Conservation (phyloP, 2,888 invertebrate species). For the Orgyia antiqua region DNA sequence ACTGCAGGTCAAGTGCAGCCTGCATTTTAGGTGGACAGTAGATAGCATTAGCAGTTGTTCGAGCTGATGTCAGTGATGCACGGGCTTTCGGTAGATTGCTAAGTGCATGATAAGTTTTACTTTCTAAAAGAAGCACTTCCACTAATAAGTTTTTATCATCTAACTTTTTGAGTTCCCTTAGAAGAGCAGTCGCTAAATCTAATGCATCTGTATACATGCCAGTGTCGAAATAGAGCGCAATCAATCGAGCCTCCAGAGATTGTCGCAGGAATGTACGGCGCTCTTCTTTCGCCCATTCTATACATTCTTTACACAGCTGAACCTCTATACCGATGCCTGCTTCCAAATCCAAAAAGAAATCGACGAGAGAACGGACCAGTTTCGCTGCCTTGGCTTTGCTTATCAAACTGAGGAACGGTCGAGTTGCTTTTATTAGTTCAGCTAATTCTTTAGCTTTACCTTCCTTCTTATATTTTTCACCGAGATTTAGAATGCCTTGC, state of each 20-base stretch:
- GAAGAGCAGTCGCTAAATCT: constrained; percentile 88
- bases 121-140: constrained; percentile 98
- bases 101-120: constrained; percentile 98
- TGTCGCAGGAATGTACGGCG: constrained; percentile 97
- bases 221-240: constrained; percentile 96
- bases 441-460: constrained; percentile 95
- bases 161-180: constrained; percentile 97
- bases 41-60: constrained; percentile 99
- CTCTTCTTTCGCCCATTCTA: constrained; percentile 99
- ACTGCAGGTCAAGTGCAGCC: constrained; percentile 97
- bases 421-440: constrained; percentile 94
- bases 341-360: constrained; percentile 97
- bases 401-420: constrained; percentile 95
- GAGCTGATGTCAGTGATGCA: constrained; percentile 97
- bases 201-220: constrained; percentile 93
- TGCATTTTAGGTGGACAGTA: constrained; percentile 99
- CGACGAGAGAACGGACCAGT: constrained; percentile 96
- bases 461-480: constrained; percentile 93
- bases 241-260: constrained; percentile 94
- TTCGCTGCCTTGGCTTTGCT: constrained; percentile 99
- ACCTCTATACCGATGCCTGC: constrained; percentile 97
- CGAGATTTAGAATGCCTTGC: constrained; percentile 94
- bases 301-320: constrained; percentile 96
- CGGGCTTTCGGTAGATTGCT: constrained; percentile 97
- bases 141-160: constrained; percentile 99